Base-by-base conservation (phyloP, 2,797 vertebrate genomes). In the Acestrorhynchus altus region DNA sequence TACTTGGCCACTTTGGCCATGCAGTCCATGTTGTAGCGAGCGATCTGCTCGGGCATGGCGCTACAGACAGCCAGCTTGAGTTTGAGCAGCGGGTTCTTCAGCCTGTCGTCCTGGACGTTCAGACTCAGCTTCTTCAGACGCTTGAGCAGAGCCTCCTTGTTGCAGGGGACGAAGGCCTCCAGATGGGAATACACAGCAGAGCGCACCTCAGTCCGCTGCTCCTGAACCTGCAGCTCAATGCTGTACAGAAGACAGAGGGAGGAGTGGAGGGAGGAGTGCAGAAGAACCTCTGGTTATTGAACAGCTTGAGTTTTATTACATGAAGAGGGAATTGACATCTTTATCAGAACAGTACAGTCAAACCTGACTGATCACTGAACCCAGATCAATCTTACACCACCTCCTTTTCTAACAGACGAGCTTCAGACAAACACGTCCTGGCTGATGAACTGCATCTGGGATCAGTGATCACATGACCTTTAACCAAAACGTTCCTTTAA, bases 131-230 rank as follows among this genome's bases (percentile, higher is more conserved):
- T 99, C 92, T 96, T 98, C 24, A 98, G 92, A 44, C 97, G 95
- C 88, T 98, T 99, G 78, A 98, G 95, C 86, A 99, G 91, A 11
- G 95, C 95, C 78, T 98, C 97, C 89, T 96, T 98, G 90, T 96
- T 98, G 90, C 97, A 99, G 9, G 97, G 97, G 82, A 99, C 96
- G 28, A 99, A 98, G 83, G 96, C 96, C 92, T 97, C 97, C 66
- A 99, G 94, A 86, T 99, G 96, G 18, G 93, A 92, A 87, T 99
- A 99, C 52, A 99, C 95, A 0, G 93, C 93, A 9, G 90, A 90
- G 16, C 96, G 96, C 80, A 95, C 81, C 18, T 90, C 88, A n/a
- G 90, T 83, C 15, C 93, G 93, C 88, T 98, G 91, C 85, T 98
- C 96, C 93, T 97, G 96, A 6, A 97, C 93, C 93, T 99, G 98